Base-by-base conservation (phyloP, 1,140 invertebrate genomes). In the Episyrphus balteatus region DNA sequence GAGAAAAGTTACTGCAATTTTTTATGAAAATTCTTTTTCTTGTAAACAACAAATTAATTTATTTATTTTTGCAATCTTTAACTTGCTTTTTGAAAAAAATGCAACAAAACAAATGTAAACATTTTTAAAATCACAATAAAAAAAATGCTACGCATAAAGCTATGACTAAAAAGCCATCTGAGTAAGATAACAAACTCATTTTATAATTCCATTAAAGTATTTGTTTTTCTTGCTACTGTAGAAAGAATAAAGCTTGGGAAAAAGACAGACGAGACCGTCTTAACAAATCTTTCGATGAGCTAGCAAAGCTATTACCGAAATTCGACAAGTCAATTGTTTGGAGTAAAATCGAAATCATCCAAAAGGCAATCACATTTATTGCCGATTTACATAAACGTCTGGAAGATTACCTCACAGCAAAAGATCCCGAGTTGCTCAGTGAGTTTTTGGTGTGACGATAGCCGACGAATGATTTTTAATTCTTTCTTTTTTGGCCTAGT, bases 191-290 rank as follows among this genome's bases (percentile, higher is more conserved):
- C 19, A 7, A 26, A 26, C 3, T 26, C 21, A 3, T 26, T 26
- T 13, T 42, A 13, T 13, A 18, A 42, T 42, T 6, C 13, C 40
- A 18, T 13, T 18, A 18, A 26, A 2, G 3, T 18, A 5, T 18
- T 21, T 14, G 21, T 14, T 14, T 43, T 43, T 30, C 10, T 18
- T 21, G 7, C 5, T 38, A 18, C 33, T 44, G 9, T 26, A 60
- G 56, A n/a, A 63, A 70, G 54, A 59, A 61, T 49, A 57, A 69
- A 50, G 55, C 65, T 55, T 76, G 72, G 70, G 75, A 76, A 58
- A 68, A 70, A 55, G 62, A 70, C 33, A 52, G 75, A 26, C 53
- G 75, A 52, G 66, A 73, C 47, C 61, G 72, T 48, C 54, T 76
- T 12, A 75, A 75, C 36, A 61, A 65, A 12, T 59, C 57, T 17